phyloP scores from a whole-genome alignment of 2,888 invertebrate species.

The Iphiclides podalirius region DNA sequence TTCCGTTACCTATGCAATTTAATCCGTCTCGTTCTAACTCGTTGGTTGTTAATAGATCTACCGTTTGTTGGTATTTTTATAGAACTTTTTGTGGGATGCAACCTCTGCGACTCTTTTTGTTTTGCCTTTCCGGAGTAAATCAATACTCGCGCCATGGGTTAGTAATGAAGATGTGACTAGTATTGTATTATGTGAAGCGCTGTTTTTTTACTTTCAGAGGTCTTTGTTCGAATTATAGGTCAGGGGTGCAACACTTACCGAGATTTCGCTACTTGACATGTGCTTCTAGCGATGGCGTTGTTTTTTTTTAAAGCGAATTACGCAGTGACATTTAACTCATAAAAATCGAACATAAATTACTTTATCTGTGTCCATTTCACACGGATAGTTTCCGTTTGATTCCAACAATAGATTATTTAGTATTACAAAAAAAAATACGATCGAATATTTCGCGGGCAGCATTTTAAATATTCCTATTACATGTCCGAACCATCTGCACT shows the following conservation, averaged over 20 bases:
- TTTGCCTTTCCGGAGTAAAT: conserved; percentile 23
- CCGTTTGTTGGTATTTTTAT: conserved; percentile 32
- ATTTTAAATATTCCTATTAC: too few relatives aligned
- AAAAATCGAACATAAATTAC: too few relatives aligned
- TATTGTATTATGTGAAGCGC: conserved; percentile 10
- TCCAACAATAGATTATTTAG: too few relatives aligned
- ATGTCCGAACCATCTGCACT: too few relatives aligned
- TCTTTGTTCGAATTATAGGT: conserved; percentile 26
- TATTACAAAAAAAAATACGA: too few relatives aligned
- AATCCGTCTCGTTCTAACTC: conserved; percentile 34
- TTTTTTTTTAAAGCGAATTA: neutral
- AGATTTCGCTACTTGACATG: conserved; percentile 8
- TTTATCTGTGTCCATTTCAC: too few relatives aligned
- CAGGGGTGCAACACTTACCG: conserved; percentile 22
- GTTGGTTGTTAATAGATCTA: conserved; percentile 25
- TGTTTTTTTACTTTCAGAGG: conserved; percentile 8
- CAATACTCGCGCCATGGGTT: conserved; percentile 20
- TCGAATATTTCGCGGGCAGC: too few relatives aligned
- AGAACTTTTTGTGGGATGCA: conserved; percentile 32
- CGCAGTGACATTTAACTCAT: too few relatives aligned
- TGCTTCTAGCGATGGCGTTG: conserved; percentile 5
- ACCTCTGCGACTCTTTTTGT: conserved; percentile 27
- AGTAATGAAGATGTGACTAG: conserved; percentile 10
- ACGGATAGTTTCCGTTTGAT: too few relatives aligned
- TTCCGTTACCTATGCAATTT: conserved; percentile 37